A percentile compares a stretch with the other conserved stretches of the same genome.
phyloP scores from a whole-genome alignment of 2,113 vertebrate genomes.

The Micromys minutus region DNA sequence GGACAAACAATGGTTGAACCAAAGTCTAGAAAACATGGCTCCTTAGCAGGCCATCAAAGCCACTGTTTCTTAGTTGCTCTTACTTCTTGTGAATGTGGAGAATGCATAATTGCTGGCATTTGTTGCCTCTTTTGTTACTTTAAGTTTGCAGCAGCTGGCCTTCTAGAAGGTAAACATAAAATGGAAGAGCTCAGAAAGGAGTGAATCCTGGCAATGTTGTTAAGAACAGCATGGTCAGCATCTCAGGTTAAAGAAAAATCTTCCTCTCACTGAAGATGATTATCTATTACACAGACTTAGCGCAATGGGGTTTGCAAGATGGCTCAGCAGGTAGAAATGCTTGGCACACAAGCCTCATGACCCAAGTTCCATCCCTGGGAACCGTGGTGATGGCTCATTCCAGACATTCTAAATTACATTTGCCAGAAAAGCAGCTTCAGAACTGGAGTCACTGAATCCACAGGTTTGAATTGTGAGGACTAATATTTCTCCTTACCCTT shows the following conservation, averaged over 20 bases:
- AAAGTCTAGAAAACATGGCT: conserved; percentile 8
- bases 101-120: not conserved
- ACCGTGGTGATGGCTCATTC: not conserved
- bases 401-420: not conserved
- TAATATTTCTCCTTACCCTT: not conserved
- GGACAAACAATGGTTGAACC: not conserved
- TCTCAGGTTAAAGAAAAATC: conserved; percentile 8
- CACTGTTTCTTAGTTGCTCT: not conserved
- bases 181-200: not conserved
- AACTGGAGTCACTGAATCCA: no score
- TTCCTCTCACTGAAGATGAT: not conserved
- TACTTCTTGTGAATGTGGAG: not conserved
- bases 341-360: not conserved
- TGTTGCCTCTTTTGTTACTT: not conserved
- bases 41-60: not conserved
- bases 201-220: not conserved
- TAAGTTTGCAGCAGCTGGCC: not conserved
- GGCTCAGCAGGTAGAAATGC: not conserved
- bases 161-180: not conserved
- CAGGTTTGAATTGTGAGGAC: not conserved
- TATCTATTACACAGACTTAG: not conserved
- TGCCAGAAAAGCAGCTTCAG: not conserved
- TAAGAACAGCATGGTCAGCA: not conserved
- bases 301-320: not conserved
- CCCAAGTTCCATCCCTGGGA: not conserved